Evolutionary conservation across 2,797 vertebrate species (phyloP).

Genomic region (Erethizon dorsatum): DNA sequence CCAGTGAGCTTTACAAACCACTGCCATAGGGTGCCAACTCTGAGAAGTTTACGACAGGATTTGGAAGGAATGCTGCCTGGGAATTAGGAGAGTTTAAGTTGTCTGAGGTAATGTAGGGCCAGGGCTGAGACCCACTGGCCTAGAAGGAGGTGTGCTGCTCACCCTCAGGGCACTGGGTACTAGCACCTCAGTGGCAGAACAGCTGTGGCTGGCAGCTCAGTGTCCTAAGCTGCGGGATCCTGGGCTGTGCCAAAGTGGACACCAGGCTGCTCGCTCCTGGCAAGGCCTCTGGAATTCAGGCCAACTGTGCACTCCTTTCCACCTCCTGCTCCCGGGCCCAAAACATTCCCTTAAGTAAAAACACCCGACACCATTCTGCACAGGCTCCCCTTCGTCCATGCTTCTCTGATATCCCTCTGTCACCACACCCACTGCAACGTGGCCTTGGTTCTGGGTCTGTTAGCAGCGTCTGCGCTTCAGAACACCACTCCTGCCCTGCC

Average conservation of each 20-base stretch:
- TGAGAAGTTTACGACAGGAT: background rate
- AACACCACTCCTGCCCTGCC: background rate
- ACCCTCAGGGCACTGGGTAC: background rate
- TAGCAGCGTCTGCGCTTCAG: background rate
- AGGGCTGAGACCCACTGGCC: background rate
- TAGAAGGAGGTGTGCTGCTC: background rate
- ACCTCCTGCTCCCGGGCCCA: background rate
- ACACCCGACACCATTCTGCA: background rate
- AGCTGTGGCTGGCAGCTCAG: background rate
- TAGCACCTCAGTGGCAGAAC: background rate
- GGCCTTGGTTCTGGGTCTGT: background rate
- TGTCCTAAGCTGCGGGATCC: background rate
- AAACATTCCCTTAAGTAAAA: background rate
- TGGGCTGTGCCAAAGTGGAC: background rate
- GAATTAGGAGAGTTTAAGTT: rapidly evolving
- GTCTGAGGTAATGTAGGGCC: background rate
- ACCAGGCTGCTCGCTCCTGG: background rate
- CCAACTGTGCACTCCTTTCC: background rate
- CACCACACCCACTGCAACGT: background rate
- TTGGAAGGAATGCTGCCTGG: background rate
- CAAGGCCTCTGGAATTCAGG: background rate
- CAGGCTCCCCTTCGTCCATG: background rate
- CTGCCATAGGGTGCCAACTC: background rate
- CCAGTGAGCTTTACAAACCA: background rate
- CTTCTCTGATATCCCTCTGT: background rate